These are phyloP conservation scores for Acanthochromis polyacanthus DNA, from an alignment of 2,113 vertebrate species.

Conservation along the genomic window DNA sequence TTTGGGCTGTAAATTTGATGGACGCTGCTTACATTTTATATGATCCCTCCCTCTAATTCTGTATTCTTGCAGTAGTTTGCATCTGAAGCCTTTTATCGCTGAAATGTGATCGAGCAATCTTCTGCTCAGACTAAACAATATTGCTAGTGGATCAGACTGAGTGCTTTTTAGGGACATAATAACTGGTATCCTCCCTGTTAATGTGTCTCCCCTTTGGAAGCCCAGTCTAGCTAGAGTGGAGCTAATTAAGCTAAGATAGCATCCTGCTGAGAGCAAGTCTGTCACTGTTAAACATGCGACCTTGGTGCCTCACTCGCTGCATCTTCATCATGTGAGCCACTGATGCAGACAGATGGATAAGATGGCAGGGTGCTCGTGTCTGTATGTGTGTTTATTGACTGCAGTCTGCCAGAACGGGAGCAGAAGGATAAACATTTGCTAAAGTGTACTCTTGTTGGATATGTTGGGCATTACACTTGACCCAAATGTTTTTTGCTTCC, in stretches of 20 bases:
- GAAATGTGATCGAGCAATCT: background rate
- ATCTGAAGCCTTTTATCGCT: too few species aligned
- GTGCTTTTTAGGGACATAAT: constrained; percentile 54
- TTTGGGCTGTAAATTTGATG: too few species aligned
- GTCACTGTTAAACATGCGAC: constrained; percentile 56
- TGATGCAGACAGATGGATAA: constrained; percentile 72
- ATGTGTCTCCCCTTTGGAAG: constrained; percentile 37
- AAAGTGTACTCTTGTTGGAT: constrained; percentile 4
- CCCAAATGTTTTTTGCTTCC: background rate
- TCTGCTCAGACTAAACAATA: constrained; percentile 21
- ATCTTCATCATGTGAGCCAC: constrained; percentile 52
- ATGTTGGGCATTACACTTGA: background rate
- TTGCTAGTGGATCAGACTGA: constrained; percentile 40
- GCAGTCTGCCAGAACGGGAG: constrained; percentile 20
- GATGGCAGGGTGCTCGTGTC: constrained; percentile 31
- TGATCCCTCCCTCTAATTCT: background rate
- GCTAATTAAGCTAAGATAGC: constrained; percentile 77
- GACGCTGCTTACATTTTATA: background rate
- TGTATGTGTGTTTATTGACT: constrained; percentile 15
- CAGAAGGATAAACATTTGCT: constrained; percentile 17
- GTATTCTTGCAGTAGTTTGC: background rate
- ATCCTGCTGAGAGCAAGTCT: constrained; percentile 75
- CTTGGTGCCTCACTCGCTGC: constrained; percentile 29
- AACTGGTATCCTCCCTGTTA: constrained; percentile 26
- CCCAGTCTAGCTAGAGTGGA: constrained; percentile 58